Evolutionary conservation across 2,113 vertebrate genomes (phyloP), one percentile per base, ranked within the genome.

Genomic region (Romanogobio albipinnatus): DNA sequence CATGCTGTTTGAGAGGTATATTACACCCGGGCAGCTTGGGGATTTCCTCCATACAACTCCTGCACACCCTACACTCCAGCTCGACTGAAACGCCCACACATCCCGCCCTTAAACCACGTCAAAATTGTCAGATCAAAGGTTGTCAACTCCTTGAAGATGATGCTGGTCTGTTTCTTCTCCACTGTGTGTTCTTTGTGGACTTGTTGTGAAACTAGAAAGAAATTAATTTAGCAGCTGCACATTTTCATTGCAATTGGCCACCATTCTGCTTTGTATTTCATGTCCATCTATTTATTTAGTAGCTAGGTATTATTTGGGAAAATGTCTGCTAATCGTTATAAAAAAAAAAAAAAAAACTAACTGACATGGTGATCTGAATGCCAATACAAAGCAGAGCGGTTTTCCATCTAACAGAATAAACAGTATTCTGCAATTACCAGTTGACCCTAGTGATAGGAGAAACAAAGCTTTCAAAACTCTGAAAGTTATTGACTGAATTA

Each of bases 1-100:
- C 87, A 86, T 82, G 79, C 14, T 33, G 84, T 75, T 56, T 85
- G 79, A 86, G 84, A 88, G 83, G 83, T 88, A 86, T 89, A 86
- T 90, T 85, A 87, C 87, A 80, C 56, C 75, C n/a, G n/a, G 71
- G 84, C 76, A 78, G 84, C 70, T 43, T 36, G 36, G 84, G 88
- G 87, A 90, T 89, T 89, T 89, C 84, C 85, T 87, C 59, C 62
- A 75, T 49, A 39, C 13, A 74, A 66, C 59, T 49, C 36, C 13
- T 43, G n/a, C 70, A 33, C 45, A 51, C 22, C 9, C 6, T n/a
- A 53, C 53, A 49, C 81, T 59, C 3, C 49, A 33, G 8, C 33
- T 33, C 6, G n/a, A 61, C 36, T 24, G 1, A 39, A 56, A 19
- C 19, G 1, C 85, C 33, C 43, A 66, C 14, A 49, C 43, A 64